A percentile compares a stretch with the other conserved stretches of the same genome.
Evolutionary conservation across 2,113 vertebrate genomes (phyloP).

Genomic region (Callochromis pleurospilus): DNA sequence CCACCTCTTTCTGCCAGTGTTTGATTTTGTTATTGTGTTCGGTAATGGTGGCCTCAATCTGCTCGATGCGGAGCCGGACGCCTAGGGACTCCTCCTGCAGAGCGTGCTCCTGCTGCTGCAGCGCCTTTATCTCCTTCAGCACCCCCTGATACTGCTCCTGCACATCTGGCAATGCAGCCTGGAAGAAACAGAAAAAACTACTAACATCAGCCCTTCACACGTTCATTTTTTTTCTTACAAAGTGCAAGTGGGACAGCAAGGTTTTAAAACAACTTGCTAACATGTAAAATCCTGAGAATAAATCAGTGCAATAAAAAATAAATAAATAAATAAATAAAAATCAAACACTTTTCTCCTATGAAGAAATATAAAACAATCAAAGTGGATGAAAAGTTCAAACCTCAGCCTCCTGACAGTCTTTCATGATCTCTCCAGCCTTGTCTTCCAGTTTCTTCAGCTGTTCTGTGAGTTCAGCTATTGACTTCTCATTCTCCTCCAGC

Average conservation of each 20-base stretch:
- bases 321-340: too few relatives aligned
- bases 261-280: neutral
- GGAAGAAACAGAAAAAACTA: neutral
- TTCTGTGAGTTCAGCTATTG: slow-evolving; percentile 70
- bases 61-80: slow-evolving; percentile 86
- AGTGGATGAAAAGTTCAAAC: slow-evolving; percentile 25
- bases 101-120: slow-evolving; percentile 81
- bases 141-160: slow-evolving; percentile 77
- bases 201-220: neutral
- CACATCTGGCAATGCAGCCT: slow-evolving; percentile 79
- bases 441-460: slow-evolving; percentile 83
- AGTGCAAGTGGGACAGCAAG: neutral
- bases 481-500: slow-evolving; percentile 75
- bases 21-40: slow-evolving; percentile 87
- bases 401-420: slow-evolving; percentile 79
- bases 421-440: slow-evolving; percentile 78
- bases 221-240: neutral
- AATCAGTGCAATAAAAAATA: neutral
- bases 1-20: slow-evolving; percentile 93
- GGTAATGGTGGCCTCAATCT: slow-evolving; percentile 77
- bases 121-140: slow-evolving; percentile 76
- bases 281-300: neutral
- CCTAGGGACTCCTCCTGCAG: slow-evolving; percentile 86
- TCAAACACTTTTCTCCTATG: neutral
- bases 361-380: neutral